phyloP scores from a whole-genome alignment of 2,797 vertebrate genomes.

The Tenualosa thibaudeaui region DNA sequence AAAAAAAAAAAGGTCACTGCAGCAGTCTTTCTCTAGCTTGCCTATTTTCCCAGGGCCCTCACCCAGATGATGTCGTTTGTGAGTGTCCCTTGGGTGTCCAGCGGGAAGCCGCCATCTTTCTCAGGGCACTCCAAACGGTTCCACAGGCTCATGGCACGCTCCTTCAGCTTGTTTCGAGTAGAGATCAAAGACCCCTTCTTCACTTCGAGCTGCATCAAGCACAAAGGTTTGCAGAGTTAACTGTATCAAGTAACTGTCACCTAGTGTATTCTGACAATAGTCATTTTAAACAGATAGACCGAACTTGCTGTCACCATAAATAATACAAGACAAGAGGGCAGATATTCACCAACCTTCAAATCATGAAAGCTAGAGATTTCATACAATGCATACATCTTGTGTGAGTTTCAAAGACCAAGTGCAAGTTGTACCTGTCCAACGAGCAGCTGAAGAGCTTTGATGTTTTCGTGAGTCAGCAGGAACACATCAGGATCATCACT shows the following conservation, averaged over 20 bases:
- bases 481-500: conserved; percentile 62
- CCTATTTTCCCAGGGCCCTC: neutral
- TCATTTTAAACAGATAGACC: neutral
- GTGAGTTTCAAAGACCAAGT: neutral
- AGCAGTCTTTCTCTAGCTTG: too few species aligned
- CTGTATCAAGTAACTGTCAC: neutral
- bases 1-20: too few species aligned
- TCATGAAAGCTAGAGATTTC: neutral
- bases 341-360: neutral
- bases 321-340: neutral
- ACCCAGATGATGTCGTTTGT: conserved; percentile 55
- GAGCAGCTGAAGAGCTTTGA: conserved; percentile 65
- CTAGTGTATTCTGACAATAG: neutral
- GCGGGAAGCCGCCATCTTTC: conserved; percentile 41
- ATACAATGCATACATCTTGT: neutral
- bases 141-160: conserved; percentile 51
- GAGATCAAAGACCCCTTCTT: conserved; percentile 50
- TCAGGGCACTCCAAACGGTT: conserved; percentile 50
- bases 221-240: neutral
- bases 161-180: conserved; percentile 47
- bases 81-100: conserved; percentile 41
- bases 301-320: neutral
- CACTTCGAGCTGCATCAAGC: conserved; percentile 44
- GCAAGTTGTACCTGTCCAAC: conserved; percentile 58
- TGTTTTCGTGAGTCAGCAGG: conserved; percentile 67